Evolutionary conservation across 2,113 vertebrate species (phyloP), one percentile per base, ranked within the genome.

Genomic region (Oryzias woworae): DNA sequence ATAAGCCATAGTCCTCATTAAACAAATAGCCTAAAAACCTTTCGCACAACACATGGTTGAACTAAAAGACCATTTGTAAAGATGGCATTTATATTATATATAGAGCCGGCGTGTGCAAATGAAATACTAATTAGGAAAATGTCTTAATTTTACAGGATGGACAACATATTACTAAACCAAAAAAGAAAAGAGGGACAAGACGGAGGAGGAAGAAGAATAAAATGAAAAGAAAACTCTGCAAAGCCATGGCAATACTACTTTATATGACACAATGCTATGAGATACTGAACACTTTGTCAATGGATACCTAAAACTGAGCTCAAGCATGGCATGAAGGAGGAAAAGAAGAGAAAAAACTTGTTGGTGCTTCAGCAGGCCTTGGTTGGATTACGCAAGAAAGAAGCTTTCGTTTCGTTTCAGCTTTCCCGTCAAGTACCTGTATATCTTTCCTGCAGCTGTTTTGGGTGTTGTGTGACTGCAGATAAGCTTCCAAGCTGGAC

Each of bases 151-250:
- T 46, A 23, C 14, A 85, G 86, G 66, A 13, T 12, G 43, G 41
- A 64, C n/a, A 7, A 2, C 23, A 16, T 45, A 31, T 2, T 2
- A 3, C 1, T 22, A 77, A 0, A 43, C 12, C 0, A 14, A 61
- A 7, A n/a, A 66, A 12, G 49, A 66, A 12, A 48, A 56, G 3
- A 14, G 63, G 12, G 64, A 69, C 7, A 46, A 69, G 7, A 49
- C 55, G 7, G 52, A 48, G 10, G 22, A 63, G 5, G 6, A 1
- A 16, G 2, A 67, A 0, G 24, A 62, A 20, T n/a, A 22, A n/a
- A n/a, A 69, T 24, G 24, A 65, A n/a, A 10, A 72, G 2, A 49
- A 84, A 44, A 62, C 62, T 60, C 10, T 90, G 88, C 85, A 84
- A 4, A 62, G 75, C 47, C 7, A 46, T 64, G 2, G 44, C 5